Base-by-base conservation (phyloP, 2,113 vertebrate genomes). In the Hippocampus guttulatus region DNA sequence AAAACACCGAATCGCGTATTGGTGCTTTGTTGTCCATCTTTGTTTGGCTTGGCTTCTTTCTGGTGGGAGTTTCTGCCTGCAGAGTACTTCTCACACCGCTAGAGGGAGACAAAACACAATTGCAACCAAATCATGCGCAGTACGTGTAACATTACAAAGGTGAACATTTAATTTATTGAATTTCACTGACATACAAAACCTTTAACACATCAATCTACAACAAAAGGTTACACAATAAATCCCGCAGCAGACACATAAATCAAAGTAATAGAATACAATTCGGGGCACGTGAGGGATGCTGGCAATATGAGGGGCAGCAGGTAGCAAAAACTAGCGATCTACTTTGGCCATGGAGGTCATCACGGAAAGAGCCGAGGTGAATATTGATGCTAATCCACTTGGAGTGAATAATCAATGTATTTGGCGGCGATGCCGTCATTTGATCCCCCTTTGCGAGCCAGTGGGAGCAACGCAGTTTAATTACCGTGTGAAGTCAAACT, bases 91-190 rank as follows among this genome's bases (percentile, higher is more conserved):
- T 6, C 1, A 4, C 0, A 23, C 49, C 89, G 83, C 86, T 75
- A 69, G 89, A 75, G 85, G 83, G 89, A 88, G 87, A 86, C 88
- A 90, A 70, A 88, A 85, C 85, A n/a, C 14, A 81, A 11, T 45
- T 18, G 54, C 2, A 21, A 25, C 41, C 15, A n/a, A 61, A 71
- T 55, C 4, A 0, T n/a, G 1, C 1, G 16, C 16, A 58, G 47
- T 23, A 20, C 1, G 4, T 20, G 5, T 51, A n/a, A 23, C 7
- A 55, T n/a, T 23, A 6, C 16, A 18, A 3, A 1, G n/a, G 7
- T n/a, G 21, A n/a, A 21, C 3, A 8, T n/a, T 55, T 23, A n/a
- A n/a, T n/a, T n/a, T 3, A 55, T 45, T 10, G 12, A 3, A 14
- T 38, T 5, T 38, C 33, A 38, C 33, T 6, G 0, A 38, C 33